Percentiles rank a stretch among this genome's conserved stretches.
Conservation (phyloP, 35 echinoderm and acorn worm genomes). For the Apostichopus japonicus region DNA sequence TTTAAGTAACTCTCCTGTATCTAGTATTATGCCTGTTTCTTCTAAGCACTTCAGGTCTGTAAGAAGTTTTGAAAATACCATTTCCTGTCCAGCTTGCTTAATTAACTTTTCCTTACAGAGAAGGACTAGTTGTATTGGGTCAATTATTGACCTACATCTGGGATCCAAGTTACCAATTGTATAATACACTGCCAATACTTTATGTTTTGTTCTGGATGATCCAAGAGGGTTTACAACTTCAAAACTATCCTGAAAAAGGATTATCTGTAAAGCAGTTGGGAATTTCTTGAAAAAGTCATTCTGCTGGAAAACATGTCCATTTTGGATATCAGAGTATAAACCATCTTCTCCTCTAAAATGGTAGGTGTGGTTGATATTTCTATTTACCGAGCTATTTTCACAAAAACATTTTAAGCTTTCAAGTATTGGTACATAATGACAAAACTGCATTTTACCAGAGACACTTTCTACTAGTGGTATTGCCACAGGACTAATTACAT, state of each 20-base stretch:
- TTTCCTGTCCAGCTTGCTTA: constrained; percentile 40
- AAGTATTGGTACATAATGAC: background rate
- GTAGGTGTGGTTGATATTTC: background rate
- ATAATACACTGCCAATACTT: constrained; percentile 29
- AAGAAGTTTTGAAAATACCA: constrained; percentile 32
- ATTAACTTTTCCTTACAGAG: constrained; percentile 55
- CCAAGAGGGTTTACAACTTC: constrained; percentile 46
- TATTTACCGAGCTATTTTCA: constrained; percentile 11
- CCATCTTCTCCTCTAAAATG: background rate
- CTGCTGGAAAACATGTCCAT: background rate
- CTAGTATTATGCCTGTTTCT: constrained; percentile 17
- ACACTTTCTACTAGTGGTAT: background rate
- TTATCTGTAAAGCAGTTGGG: constrained; percentile 6
- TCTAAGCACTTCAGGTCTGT: constrained; percentile 50
- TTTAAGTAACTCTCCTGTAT: constrained; percentile 5
- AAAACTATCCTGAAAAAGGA: constrained; percentile 46
- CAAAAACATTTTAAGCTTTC: constrained; percentile 1
- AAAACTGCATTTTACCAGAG: background rate
- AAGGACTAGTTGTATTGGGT: constrained; percentile 43
- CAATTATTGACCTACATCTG: constrained; percentile 11
- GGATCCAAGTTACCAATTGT: constrained; percentile 15
- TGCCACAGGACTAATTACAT: background rate
- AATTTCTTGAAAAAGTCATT: constrained; percentile 6
- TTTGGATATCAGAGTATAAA: constrained; percentile 12
- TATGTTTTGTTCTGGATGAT: constrained; percentile 40